Evolutionary conservation across 2,888 invertebrate species (phyloP).

Genomic region (Craniophora ligustri): DNA sequence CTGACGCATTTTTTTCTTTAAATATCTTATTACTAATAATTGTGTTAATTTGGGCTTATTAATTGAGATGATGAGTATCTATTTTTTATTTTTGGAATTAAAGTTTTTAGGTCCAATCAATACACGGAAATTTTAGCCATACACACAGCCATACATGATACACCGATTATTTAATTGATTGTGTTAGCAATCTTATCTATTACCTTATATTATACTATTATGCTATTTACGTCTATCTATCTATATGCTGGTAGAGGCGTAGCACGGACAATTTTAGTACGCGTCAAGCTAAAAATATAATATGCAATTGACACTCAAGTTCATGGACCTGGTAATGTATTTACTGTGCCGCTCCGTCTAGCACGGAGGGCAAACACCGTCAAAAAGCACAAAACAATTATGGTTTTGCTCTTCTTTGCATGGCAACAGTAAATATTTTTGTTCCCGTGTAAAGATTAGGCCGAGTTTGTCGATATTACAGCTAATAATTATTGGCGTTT

Average conservation of each 20-base stretch:
- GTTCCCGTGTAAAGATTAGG: slow-evolving; percentile 3
- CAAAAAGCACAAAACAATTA: slow-evolving; percentile 47
- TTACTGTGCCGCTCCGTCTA: slow-evolving; percentile 68
- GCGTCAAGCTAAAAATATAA: slow-evolving; percentile 68
- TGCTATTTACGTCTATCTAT: slow-evolving; percentile 15
- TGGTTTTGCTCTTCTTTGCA: slow-evolving; percentile 21
- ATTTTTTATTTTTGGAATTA: too few relatives aligned
- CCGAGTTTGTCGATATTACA: background rate
- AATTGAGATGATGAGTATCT: too few relatives aligned
- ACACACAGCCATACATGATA: too few relatives aligned
- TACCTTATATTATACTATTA: too few relatives aligned
- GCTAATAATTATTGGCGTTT: background rate
- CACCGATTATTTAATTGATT: slow-evolving; percentile 23
- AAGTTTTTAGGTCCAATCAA: too few relatives aligned
- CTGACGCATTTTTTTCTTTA: too few relatives aligned
- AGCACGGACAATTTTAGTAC: slow-evolving; percentile 34
- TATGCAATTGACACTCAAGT: slow-evolving; percentile 69
- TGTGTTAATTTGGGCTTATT: too few relatives aligned
- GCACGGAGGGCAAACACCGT: slow-evolving; percentile 58
- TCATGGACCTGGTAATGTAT: slow-evolving; percentile 75
- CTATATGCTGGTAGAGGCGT: background rate
- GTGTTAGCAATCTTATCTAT: slow-evolving; percentile 27
- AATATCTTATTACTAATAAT: too few relatives aligned
- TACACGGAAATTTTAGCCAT: slow-evolving; percentile 20
- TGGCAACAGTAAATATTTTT: too few relatives aligned